A percentile compares a stretch with the other conserved stretches of the same genome.
phyloP scores from a whole-genome alignment of 2,797 vertebrate genomes.

The Coccyzus lansbergi region DNA sequence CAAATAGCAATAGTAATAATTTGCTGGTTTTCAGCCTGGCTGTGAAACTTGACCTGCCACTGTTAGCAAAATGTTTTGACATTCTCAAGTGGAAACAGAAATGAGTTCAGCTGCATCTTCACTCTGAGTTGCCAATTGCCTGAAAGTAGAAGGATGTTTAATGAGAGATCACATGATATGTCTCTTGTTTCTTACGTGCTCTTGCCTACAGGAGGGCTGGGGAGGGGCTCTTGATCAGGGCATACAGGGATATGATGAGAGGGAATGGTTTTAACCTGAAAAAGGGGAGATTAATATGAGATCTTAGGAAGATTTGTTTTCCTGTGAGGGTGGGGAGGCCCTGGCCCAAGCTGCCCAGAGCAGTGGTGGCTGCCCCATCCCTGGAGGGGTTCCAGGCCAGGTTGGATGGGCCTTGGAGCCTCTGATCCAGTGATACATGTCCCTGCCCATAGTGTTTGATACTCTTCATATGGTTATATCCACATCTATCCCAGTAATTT shows the following conservation, averaged over 20 bases:
- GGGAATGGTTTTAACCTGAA: too few species aligned
- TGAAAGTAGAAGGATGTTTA: neutral
- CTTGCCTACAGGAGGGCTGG: too few species aligned
- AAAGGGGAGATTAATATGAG: too few species aligned
- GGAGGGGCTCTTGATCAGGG: too few species aligned
- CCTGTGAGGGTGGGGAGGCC: too few species aligned
- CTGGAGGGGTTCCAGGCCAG: too few species aligned
- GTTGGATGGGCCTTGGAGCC: too few species aligned
- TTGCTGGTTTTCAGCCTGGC: neutral
- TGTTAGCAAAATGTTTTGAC: slow-evolving; percentile 36
- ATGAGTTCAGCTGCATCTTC: slow-evolving; percentile 1
- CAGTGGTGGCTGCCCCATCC: too few species aligned
- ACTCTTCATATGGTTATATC: neutral
- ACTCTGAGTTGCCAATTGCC: neutral
- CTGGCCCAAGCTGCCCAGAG: too few species aligned
- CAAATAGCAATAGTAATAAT: slow-evolving; percentile 30
- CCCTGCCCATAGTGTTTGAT: neutral
- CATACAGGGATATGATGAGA: too few species aligned
- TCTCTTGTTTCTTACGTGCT: neutral
- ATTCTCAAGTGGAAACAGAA: neutral
- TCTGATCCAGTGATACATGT: too few species aligned
- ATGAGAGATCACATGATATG: neutral
- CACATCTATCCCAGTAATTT: neutral
- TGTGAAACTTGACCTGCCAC: slow-evolving; percentile 36
- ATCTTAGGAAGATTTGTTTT: too few species aligned